Percentiles rank a stretch among this genome's conserved stretches.
phyloP scores from a whole-genome alignment of 2,113 vertebrate genomes.

The Gymnobelideus leadbeateri region DNA sequence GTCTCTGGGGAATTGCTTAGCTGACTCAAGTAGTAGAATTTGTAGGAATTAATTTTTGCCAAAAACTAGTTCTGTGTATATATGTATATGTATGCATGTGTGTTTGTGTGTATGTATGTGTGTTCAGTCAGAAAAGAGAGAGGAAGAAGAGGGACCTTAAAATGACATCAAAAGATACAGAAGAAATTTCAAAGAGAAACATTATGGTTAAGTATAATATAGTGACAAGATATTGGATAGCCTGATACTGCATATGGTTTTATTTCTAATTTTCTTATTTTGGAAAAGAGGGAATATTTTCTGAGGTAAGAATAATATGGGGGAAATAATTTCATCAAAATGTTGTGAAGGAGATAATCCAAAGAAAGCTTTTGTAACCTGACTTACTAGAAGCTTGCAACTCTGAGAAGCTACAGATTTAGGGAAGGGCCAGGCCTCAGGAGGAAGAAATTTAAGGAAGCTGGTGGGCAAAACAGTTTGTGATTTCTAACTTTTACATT shows the following conservation, averaged over 20 bases:
- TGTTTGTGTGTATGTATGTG: neutral
- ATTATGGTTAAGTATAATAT: neutral
- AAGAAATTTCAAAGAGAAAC: neutral
- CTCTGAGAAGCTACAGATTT: neutral
- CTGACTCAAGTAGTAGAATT: neutral
- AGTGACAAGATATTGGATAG: neutral
- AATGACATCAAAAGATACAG: neutral
- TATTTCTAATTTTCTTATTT: neutral
- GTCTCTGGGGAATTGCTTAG: neutral
- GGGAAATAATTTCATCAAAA: neutral
- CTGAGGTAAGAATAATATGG: neutral
- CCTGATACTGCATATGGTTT: neutral
- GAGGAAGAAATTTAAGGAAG: neutral
- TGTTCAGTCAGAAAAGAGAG: too few relatives aligned
- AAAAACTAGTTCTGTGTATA: neutral
- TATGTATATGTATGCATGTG: rapidly evolving
- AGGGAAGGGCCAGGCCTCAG: neutral
- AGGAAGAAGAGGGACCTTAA: neutral
- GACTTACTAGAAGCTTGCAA: neutral
- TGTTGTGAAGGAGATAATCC: neutral
- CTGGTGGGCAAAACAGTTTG: neutral
- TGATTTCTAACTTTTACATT: neutral
- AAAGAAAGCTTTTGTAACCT: neutral
- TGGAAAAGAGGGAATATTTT: neutral
- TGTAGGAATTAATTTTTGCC: neutral